A percentile compares a stretch with the other conserved stretches of the same genome.
Conservation (phyloP, 2,888 invertebrate species). For the Trachelus stipa region DNA sequence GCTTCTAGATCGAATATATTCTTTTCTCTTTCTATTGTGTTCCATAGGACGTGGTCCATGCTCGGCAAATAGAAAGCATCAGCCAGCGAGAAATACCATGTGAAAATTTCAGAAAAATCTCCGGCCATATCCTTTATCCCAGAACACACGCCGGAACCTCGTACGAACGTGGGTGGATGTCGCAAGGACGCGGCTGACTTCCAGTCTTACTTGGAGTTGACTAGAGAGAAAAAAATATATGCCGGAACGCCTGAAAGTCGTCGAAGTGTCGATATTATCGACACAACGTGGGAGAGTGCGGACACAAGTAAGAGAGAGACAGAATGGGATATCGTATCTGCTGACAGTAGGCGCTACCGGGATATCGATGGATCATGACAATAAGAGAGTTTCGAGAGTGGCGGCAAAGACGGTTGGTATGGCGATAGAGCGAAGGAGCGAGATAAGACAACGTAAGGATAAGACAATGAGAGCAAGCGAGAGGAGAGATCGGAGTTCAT, state of each 20-base stretch:
- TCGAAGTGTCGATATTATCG: slow-evolving; percentile 14
- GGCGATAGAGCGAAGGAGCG: not conserved
- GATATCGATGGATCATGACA: not conserved
- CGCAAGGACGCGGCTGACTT: slow-evolving; percentile 27
- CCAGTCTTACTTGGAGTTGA: slow-evolving; percentile 30
- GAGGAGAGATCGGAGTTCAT: slow-evolving; percentile 22
- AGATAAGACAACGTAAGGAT: too few species aligned
- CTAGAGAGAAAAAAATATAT: slow-evolving; percentile 1
- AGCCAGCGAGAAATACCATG: not conserved
- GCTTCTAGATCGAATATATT: not conserved
- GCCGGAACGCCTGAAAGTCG: not conserved
- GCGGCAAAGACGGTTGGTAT: not conserved
- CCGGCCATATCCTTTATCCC: not conserved
- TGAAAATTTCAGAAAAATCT: not conserved
- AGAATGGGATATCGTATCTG: not conserved
- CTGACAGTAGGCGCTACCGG: not conserved
- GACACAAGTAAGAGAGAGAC: not conserved
- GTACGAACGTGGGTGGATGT: not conserved
- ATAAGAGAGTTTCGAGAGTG: not conserved
- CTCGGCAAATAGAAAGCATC: not conserved
- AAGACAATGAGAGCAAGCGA: slow-evolving; percentile 29
- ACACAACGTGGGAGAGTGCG: slow-evolving; percentile 15
- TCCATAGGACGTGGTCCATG: not conserved
- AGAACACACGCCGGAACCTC: not conserved
- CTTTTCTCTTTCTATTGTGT: not conserved